A percentile compares a stretch with the other conserved stretches of the same genome.
Conservation (phyloP, 2,888 invertebrate genomes). For the Heliconius aoede region DNA sequence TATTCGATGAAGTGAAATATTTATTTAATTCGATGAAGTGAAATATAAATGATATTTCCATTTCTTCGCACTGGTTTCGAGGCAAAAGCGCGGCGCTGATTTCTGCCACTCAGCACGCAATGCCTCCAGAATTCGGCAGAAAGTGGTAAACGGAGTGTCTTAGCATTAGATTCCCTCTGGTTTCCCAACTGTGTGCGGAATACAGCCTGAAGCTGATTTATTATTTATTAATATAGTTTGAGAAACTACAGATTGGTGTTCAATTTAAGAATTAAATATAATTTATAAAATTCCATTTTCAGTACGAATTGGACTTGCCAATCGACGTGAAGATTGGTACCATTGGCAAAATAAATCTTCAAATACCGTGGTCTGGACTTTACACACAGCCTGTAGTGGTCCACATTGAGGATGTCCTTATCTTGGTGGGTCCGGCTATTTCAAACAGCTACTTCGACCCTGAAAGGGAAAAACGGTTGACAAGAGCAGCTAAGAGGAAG, state of each 20-base stretch:
- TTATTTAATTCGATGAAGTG: no score
- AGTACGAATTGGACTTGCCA: constrained; percentile 92
- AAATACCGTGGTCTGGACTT: constrained; percentile 91
- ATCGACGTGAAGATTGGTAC: constrained; percentile 92
- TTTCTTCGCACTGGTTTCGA: no score
- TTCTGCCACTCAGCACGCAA: no score
- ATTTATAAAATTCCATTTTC: constrained; percentile 57
- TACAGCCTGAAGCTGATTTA: no score
- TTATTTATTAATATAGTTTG: no score
- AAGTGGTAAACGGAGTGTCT: no score
- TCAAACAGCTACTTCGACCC: constrained; percentile 87
- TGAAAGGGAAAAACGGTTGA: constrained; percentile 88
- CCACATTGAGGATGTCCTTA: constrained; percentile 89
- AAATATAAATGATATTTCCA: no score
- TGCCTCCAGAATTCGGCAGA: no score
- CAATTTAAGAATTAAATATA: background rate
- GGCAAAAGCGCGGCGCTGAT: no score
- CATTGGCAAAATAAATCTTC: constrained; percentile 88
- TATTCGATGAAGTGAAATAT: no score
- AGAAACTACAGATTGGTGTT: background rate
- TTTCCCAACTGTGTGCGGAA: no score
- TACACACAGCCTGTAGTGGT: constrained; percentile 89
- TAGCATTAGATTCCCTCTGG: no score
- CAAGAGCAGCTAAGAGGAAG: constrained; percentile 88
- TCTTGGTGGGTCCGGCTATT: constrained; percentile 90